Evolutionary conservation across 2,888 invertebrate genomes (phyloP).

Genomic region (Schrankia costaestrigalis): DNA sequence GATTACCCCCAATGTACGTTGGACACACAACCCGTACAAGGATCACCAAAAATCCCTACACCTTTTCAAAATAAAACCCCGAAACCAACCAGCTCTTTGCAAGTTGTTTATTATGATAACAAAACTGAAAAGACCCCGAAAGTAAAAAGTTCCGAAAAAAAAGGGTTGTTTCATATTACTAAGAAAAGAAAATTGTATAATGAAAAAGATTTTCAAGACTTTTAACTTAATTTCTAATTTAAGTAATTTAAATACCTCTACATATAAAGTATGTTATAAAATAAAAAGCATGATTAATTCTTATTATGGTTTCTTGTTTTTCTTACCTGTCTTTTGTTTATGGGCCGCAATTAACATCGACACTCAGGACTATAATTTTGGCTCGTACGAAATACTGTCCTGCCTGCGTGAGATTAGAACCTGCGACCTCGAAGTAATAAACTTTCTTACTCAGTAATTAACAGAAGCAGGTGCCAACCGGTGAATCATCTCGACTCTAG

Average conservation of each 20-base stretch:
- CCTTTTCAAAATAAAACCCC: slow-evolving; percentile 40
- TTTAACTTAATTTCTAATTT: slow-evolving; percentile 28
- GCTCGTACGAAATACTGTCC: no score
- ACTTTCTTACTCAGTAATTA: no score
- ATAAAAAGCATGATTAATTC: slow-evolving; percentile 2
- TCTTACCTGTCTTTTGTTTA: no score
- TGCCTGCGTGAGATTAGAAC: no score
- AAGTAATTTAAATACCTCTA: no score
- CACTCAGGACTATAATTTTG: no score
- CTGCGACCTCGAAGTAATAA: no score
- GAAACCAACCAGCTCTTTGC: slow-evolving; percentile 46
- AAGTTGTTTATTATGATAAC: slow-evolving; percentile 60
- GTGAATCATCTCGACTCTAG: no score
- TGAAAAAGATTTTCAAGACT: slow-evolving; percentile 65
- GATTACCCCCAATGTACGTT: slow-evolving; percentile 40
- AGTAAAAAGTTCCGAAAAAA: slow-evolving; percentile 47
- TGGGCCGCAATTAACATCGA: no score
- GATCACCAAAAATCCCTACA: slow-evolving; percentile 30
- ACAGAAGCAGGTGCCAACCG: no score
- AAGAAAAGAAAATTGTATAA: slow-evolving; percentile 72
- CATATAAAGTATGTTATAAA: no score
- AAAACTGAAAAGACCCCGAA: slow-evolving; percentile 35
- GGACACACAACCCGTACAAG: slow-evolving; percentile 39
- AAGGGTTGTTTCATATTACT: slow-evolving; percentile 62
- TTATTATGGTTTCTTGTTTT: no score